phyloP scores from a whole-genome alignment of 2,888 invertebrate species.

The Eupithecia vulgata region DNA sequence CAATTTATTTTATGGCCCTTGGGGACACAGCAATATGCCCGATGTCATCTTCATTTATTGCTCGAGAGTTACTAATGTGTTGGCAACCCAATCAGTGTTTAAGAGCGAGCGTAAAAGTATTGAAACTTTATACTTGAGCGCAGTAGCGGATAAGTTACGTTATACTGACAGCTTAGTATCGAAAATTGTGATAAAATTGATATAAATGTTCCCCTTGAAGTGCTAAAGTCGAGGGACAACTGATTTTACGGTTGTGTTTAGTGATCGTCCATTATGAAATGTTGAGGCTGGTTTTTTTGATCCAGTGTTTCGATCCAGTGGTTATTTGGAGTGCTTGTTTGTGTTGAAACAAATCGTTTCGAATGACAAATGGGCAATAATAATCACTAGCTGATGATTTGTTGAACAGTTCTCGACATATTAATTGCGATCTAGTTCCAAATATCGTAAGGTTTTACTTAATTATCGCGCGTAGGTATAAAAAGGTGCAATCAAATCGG shows the following conservation, averaged over 20 bases:
- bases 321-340: conserved; percentile 3
- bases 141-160: conserved; percentile 50
- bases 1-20: conserved; percentile 31
- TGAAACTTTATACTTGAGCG: conserved; percentile 37
- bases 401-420: background rate
- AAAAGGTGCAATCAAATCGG: too few relatives aligned
- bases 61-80: conserved; percentile 42
- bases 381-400: background rate
- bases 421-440: conserved; percentile 1
- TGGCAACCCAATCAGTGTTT: conserved; percentile 48
- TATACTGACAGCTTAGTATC: conserved; percentile 15
- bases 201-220: conserved; percentile 41
- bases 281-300: conserved; percentile 4
- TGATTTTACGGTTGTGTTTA: conserved; percentile 28
- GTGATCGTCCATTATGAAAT: conserved; percentile 6
- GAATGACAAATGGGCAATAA: conserved; percentile 10
- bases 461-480: background rate
- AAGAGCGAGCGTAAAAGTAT: conserved; percentile 44
- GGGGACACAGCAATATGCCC: conserved; percentile 10
- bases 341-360: conserved; percentile 9
- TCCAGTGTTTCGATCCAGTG: conserved; percentile 21
- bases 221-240: conserved; percentile 38
- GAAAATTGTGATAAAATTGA: conserved; percentile 40
- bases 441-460: background rate
- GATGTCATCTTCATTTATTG: conserved; percentile 37